phyloP scores from a whole-genome alignment of 2,113 vertebrate species.

The Dromiciops gliroides region DNA sequence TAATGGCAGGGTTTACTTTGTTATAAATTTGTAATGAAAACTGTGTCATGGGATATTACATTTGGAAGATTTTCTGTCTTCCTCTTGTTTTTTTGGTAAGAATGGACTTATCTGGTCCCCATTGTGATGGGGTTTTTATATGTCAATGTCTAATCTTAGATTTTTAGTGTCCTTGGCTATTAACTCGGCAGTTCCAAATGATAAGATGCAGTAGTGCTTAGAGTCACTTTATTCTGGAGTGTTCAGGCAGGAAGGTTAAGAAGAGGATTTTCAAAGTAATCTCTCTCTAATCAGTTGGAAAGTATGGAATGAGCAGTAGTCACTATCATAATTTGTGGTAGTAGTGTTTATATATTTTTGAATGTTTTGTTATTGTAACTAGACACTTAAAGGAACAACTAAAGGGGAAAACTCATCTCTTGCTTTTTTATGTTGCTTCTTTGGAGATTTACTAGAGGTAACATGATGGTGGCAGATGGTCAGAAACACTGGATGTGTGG shows the following conservation, averaged over 20 bases:
- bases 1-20: neutral
- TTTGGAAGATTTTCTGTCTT: neutral
- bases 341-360: neutral
- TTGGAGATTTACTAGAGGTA: neutral
- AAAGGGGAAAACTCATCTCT: neutral
- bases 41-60: neutral
- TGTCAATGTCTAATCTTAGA: neutral
- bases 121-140: neutral
- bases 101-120: conserved; percentile 16
- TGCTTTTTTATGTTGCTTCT: neutral
- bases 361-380: neutral
- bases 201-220: neutral
- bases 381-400: neutral
- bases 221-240: neutral
- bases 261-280: neutral
- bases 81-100: neutral
- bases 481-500: neutral
- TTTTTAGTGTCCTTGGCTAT: neutral
- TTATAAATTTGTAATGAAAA: neutral
- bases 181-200: neutral
- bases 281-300: conserved; percentile 10
- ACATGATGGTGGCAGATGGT: neutral
- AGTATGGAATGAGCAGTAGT: neutral
- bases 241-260: neutral
- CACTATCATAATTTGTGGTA: neutral